phyloP scores from a whole-genome alignment of 1,140 invertebrate species.

The Antheraea mylitta region DNA sequence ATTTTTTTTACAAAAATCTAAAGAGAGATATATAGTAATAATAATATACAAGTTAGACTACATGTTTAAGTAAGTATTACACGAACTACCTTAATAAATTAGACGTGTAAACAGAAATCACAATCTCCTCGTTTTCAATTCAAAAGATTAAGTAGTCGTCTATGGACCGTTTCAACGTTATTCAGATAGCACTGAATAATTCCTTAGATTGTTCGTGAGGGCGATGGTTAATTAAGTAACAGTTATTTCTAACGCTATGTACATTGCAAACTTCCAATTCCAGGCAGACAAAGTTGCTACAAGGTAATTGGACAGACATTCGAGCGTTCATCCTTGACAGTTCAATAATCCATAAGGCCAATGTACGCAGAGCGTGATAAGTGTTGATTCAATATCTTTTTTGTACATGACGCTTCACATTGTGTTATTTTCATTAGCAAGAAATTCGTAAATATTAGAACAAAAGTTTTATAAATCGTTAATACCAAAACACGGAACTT shows the following conservation, averaged over 20 bases:
- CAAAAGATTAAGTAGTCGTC: neutral
- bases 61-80: too few species aligned
- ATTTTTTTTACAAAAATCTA: too few species aligned
- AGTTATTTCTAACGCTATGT: neutral
- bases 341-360: conserved; percentile 4
- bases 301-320: conserved; percentile 2
- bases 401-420: neutral
- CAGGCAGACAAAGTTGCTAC: neutral
- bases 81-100: too few species aligned
- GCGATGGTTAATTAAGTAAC: neutral
- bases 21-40: too few species aligned
- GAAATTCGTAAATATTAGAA: neutral
- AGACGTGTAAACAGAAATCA: too few species aligned
- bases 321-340: neutral
- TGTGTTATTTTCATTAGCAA: neutral
- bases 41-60: too few species aligned
- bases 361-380: neutral
- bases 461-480: neutral
- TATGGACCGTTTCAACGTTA: neutral
- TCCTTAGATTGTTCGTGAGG: neutral
- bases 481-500: neutral
- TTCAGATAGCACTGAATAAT: neutral
- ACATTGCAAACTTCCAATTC: conserved; percentile 2
- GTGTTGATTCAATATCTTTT: conserved; percentile 1
- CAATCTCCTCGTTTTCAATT: neutral